Evolutionary conservation across 2,113 vertebrate species (phyloP), one percentile per base, ranked within the genome.

Genomic region (Gymnarchus niloticus): DNA sequence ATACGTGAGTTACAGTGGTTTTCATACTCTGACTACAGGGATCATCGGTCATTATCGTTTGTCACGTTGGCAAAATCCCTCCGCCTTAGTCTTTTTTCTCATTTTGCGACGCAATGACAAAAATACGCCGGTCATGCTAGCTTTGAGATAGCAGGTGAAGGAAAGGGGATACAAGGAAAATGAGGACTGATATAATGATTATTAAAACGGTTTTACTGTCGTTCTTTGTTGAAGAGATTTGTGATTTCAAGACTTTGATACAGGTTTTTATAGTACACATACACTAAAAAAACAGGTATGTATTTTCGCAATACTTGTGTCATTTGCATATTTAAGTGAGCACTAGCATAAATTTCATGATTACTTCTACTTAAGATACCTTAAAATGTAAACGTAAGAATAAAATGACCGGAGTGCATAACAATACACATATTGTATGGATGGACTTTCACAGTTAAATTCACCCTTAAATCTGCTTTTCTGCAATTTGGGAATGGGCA

Each of bases 391-490:
- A n/a, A n/a, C n/a, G n/a, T n/a, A n/a, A n/a, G n/a, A n/a, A n/a
- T n/a, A n/a, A n/a, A n/a, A n/a, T n/a, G n/a, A n/a, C n/a, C n/a
- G n/a, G n/a, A n/a, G n/a, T n/a, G n/a, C n/a, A n/a, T n/a, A n/a
- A n/a, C n/a, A n/a, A n/a, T n/a, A n/a, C n/a, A n/a, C n/a, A n/a
- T n/a, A n/a, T n/a, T n/a, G 65, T 37, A 73, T 73, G 33, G 41
- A 41, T 73, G 14, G 41, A 14, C 2, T 54, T 14, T 17, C 80
- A 59, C 87, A 61, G 56, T 69, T 85, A 89, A 69, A 21, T 17
- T 51, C 46, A 86, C 84, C 73, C 73, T 89, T 81, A 92, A 92
- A 94, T 93, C 92, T 92, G 90, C 89, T 91, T 92, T 90, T 87
- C 88, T 85, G 87, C 87, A 88, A 89, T 89, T 80, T 88, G 87